Evolutionary conservation across 2,797 vertebrate species (phyloP), one percentile per base, ranked within the genome.

Genomic region (Cynodonichthys magdalenae): DNA sequence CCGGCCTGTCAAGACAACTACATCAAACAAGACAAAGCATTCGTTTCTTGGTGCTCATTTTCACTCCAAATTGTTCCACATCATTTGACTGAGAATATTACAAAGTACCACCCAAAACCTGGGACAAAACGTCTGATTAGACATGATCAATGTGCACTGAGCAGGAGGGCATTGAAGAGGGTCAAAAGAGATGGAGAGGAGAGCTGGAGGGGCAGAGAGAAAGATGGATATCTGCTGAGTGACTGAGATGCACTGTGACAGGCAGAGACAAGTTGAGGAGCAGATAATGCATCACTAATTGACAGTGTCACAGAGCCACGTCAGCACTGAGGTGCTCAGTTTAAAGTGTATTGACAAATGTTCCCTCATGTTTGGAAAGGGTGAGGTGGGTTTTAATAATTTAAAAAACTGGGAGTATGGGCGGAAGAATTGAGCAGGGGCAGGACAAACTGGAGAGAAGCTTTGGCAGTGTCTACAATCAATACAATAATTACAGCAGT

Each of bases 311-410:
- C 49, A 46, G 70, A 80, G 72, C 69, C 36, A 66, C 74, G 70
- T 87, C 86, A 82, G 87, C 66, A 48, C 71, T 41, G 76, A 84
- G 59, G 68, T 57, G 55, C 81, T 86, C 48, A 63, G 87, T 88
- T 83, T 70, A 68, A 56, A 64, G 47, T 34, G 53, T 66, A 87
- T 84, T 72, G 89, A 91, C 75, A 66, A 74, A 80, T 61, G 59
- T 63, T 68, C 68, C 75, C 45, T 44, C 15, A 31, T 51, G 75
- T 53, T 67, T 31, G 39, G 47, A 54, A 64, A 69, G n/a, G 34
- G 12, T 42, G 52, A 75, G 80, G 83, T 71, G 63, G 80, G 71
- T 84, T 91, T 84, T 88, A 92, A 91, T 90, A 87, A 88, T 79
- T 75, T 71, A 56, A 49, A 69, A 69, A 80, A 80, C 67, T 75